Conservation (phyloP, 2,797 vertebrate genomes). For the Glyptemys insculpta region DNA sequence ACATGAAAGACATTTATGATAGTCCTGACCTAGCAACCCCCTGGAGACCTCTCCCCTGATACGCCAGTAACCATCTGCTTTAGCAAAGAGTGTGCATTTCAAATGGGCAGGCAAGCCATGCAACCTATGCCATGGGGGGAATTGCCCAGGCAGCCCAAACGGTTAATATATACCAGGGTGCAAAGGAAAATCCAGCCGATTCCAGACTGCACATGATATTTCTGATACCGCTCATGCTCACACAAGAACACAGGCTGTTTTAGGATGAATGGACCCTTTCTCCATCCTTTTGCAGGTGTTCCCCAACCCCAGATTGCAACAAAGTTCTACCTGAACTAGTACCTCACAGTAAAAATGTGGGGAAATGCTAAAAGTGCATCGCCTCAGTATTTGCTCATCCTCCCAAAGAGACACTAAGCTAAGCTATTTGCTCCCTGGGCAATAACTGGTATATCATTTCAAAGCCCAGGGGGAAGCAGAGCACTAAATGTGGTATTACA, state of each 20-base stretch:
- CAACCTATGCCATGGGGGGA: too few species aligned
- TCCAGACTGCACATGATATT: neutral
- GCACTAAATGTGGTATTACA: constrained; percentile 1
- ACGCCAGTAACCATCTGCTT: neutral
- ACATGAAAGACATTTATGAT: neutral
- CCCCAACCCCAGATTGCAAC: constrained; percentile 40
- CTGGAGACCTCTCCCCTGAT: neutral
- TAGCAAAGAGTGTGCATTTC: neutral
- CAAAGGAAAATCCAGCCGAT: constrained; percentile 20
- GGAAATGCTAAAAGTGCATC: constrained; percentile 40
- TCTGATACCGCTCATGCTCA: neutral
- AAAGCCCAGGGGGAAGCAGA: constrained; percentile 30
- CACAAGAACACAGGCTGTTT: constrained; percentile 14
- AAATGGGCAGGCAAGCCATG: neutral
- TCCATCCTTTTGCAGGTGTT: constrained; percentile 23
- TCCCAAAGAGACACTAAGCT: constrained; percentile 21
- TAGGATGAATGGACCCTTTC: constrained; percentile 20
- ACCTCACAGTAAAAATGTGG: constrained; percentile 54
- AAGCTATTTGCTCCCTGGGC: constrained; percentile 23
- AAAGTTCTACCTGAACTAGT: constrained; percentile 56
- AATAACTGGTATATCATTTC: constrained; percentile 62
- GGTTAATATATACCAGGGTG: neutral
- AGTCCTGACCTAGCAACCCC: neutral
- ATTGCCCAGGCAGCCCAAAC: too few species aligned
- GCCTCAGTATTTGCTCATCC: constrained; percentile 54